Base-by-base conservation (phyloP, 1,140 invertebrate genomes). In the Matsumurasca onukii region DNA sequence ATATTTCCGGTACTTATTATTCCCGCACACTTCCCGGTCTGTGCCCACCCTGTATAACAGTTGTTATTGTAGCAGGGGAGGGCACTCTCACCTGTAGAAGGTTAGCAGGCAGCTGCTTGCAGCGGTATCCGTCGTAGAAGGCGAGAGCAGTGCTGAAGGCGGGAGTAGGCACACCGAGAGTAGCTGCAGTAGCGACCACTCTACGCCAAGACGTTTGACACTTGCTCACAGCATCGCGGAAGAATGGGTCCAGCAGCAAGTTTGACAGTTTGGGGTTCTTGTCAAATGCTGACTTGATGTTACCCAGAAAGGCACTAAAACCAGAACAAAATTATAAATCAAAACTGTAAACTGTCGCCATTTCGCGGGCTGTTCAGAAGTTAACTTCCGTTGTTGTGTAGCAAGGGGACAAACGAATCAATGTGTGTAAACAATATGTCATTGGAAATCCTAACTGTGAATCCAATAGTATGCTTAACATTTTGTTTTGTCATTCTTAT, bases 91-190 rank as follows among this genome's bases (percentile, higher is more conserved):
- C 90, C 85, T 95, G 93, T 68, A 98, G 85, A 25, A 98, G 81
- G 81, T 98, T 98, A 12, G 97, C 95, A 1, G 97, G 95, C 31
- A 98, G 80, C 61, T 85, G 80, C 30, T 80, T 86, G 15, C 88
- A 87, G 52, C 95, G 85, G 78, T 95, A 99, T 1, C 98, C 97
- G 81, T 99, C 98, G 79, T 95, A 99, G 82, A 99, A 99, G 2
- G 96, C 91, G 3, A 99, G 81, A 0, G 98, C 98, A 5, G 96
- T 90, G 27, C 89, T 91, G 70, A 99, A 88, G 0, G 94, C 93
- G 1, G 98, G 98, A 17, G 91, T 92, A 0, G 98, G 96, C 66
- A 99, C 91, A 24, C 97, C 97, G 70, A 90, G 80, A 31, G 85
- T 79, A 31, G 88, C 89, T 25, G 80, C 81, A 2, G 83, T 73